Conservation (phyloP, 1,140 invertebrate genomes). For the Plutomurus gul region DNA sequence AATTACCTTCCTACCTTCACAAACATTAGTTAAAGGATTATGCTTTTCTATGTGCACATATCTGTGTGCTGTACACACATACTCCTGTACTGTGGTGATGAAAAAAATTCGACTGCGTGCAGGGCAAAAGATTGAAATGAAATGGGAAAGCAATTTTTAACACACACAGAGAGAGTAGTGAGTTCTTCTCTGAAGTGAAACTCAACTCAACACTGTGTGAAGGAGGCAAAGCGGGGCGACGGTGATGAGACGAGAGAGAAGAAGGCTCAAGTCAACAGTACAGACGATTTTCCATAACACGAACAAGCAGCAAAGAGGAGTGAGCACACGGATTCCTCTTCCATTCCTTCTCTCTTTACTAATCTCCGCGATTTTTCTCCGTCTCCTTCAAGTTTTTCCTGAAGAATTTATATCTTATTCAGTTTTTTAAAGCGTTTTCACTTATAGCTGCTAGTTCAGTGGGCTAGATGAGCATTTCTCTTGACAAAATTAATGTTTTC, state of each 20-base stretch:
- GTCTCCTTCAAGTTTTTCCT: not conserved
- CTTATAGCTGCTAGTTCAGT: not conserved
- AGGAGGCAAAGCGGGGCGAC: too few species aligned
- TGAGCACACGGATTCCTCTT: too few species aligned
- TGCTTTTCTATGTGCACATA: not conserved
- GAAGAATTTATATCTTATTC: slow-evolving; percentile 5
- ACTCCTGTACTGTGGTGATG: too few species aligned
- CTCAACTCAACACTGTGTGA: not conserved
- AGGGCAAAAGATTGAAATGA: slow-evolving; percentile 13
- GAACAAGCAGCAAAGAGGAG: too few species aligned
- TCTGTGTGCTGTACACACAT: not conserved
- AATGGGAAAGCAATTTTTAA: slow-evolving; percentile 10
- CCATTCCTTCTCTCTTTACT: not conserved
- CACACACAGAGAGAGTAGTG: not conserved
- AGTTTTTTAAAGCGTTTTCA: not conserved
- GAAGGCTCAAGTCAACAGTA: too few species aligned
- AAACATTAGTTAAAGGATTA: not conserved
- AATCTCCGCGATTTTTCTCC: slow-evolving; percentile 17
- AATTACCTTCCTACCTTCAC: not conserved
- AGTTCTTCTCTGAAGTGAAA: not conserved
- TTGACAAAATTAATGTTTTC: slow-evolving; percentile 23
- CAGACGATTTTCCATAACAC: too few species aligned
- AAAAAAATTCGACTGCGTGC: slow-evolving; percentile 7
- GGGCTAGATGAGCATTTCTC: not conserved
- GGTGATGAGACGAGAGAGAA: too few species aligned